Evolutionary conservation across 2,888 invertebrate species (phyloP), one percentile per base, ranked within the genome.

Genomic region (Callosobruchus maculatus): DNA sequence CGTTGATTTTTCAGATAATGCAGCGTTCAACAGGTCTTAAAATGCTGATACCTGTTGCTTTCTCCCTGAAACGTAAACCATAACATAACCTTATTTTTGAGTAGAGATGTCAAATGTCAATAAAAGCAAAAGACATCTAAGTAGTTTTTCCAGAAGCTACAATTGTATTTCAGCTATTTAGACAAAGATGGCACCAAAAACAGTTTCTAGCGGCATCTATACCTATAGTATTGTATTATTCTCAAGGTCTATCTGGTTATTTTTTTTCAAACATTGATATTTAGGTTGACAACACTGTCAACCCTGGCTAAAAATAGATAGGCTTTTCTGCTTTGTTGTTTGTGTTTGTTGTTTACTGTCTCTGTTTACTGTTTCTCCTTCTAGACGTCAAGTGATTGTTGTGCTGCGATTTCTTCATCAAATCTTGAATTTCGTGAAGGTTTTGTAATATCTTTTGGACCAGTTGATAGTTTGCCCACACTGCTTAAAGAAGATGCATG

Each of bases 401-500:
- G 49, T 49, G 7, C 1, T 49, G 1, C 49, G 49, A 49, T 49
- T 49, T 49, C 13, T 13, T 49, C 49, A 18, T 49, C 49, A 13
- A 49, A 49, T 49, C 49, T 49, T 49, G 49, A 49, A 18, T 49
- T 49, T 49, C 18, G 1, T 18, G n/a, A n/a, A n/a, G n/a, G n/a
- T n/a, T n/a, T n/a, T n/a, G n/a, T n/a, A n/a, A 49, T 49, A 49
- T 49, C 13, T 1, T 49, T 49, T 18, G 13, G 49, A 13, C 9
- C 49, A 49, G 7, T 49, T 49, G 49, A 49, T 49, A 49, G 49
- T 49, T 49, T 49, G 4, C 13, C 26, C 49, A 49, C 18, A 72
- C 9, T 49, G 49, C 3, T 13, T 13, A 13, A 49, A 49, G 76
- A 77, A 76, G 75, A 79, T 85, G 82, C 78, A 77, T 77, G 80